Evolutionary conservation across 2,888 invertebrate genomes (phyloP).

Genomic region (Andrena fulva): DNA sequence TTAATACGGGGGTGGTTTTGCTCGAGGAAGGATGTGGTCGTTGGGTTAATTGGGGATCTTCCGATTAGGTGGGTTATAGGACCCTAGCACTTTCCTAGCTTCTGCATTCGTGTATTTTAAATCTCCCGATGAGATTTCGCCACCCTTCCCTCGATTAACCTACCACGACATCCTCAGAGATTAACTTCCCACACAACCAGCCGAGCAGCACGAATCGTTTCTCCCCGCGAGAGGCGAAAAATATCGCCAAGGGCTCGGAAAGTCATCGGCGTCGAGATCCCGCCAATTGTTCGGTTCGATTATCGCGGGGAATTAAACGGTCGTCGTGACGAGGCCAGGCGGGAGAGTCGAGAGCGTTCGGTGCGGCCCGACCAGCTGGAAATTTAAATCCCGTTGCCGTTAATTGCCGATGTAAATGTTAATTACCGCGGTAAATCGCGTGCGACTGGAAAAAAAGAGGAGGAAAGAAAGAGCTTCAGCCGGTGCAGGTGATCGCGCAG

Average conservation of each 20-base stretch:
- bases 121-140: too few species aligned
- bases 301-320: constrained; percentile 23
- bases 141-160: too few species aligned
- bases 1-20: too few species aligned
- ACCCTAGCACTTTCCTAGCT: too few species aligned
- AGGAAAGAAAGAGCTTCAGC: background rate
- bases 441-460: constrained; percentile 8
- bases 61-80: too few species aligned
- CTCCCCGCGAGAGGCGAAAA: background rate
- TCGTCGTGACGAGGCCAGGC: constrained; percentile 2
- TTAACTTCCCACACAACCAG: background rate
- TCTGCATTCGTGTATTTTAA: too few species aligned
- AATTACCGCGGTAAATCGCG: constrained; percentile 53
- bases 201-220: background rate
- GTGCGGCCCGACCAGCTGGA: constrained; percentile 14
- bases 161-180: too few species aligned
- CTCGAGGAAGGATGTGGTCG: too few species aligned
- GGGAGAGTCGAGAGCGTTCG: background rate
- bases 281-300: constrained; percentile 15
- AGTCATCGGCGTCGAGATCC: background rate
- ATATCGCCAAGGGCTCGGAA: constrained; percentile 3
- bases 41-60: too few species aligned
- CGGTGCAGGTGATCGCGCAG: constrained; percentile 31
- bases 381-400: constrained; percentile 43
- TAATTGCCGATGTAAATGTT: constrained; percentile 51